These are phyloP conservation scores for Drosophila miranda DNA, from an alignment of 1,140 invertebrate species.

Conservation along the genomic window DNA sequence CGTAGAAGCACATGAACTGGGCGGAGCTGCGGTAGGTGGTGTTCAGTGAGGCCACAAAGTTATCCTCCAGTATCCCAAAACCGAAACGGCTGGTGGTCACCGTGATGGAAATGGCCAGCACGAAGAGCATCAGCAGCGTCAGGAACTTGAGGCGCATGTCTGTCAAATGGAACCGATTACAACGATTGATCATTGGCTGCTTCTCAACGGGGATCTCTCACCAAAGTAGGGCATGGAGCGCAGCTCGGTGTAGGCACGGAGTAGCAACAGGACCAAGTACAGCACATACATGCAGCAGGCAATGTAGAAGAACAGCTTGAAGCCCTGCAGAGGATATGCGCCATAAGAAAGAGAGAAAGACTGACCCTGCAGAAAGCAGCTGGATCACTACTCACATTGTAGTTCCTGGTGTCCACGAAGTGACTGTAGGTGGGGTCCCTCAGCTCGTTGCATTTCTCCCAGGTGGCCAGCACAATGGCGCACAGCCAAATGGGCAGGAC, in stretches of 20 bases:
- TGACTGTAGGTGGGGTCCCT: constrained; percentile 97
- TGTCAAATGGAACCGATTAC: constrained; percentile 77
- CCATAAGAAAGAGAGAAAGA: no score
- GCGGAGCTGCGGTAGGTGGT: constrained; percentile 95
- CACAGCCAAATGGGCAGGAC: constrained; percentile 94
- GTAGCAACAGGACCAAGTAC: constrained; percentile 92
- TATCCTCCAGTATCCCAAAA: constrained; percentile 94
- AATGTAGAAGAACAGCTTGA: constrained; percentile 95
- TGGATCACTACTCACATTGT: constrained; percentile 87
- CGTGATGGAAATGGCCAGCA: constrained; percentile 89
- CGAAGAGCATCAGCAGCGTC: constrained; percentile 92
- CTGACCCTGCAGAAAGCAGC: no score
- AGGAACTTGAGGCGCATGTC: constrained; percentile 96
- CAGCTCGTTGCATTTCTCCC: constrained; percentile 94
- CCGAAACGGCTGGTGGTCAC: constrained; percentile 93
- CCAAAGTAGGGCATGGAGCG: constrained; percentile 98
- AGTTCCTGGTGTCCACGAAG: constrained; percentile 92
- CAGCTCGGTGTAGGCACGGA: constrained; percentile 96
- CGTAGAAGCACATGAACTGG: constrained; percentile 97
- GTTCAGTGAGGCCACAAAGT: constrained; percentile 93
- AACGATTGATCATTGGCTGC: neutral
- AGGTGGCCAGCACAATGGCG: constrained; percentile 92
- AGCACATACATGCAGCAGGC: constrained; percentile 92
- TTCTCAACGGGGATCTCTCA: constrained; percentile 83
- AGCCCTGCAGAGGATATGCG: constrained; percentile 82